phyloP scores from a whole-genome alignment of 2,888 invertebrate genomes.

The Caenorhabditis imperialis region DNA sequence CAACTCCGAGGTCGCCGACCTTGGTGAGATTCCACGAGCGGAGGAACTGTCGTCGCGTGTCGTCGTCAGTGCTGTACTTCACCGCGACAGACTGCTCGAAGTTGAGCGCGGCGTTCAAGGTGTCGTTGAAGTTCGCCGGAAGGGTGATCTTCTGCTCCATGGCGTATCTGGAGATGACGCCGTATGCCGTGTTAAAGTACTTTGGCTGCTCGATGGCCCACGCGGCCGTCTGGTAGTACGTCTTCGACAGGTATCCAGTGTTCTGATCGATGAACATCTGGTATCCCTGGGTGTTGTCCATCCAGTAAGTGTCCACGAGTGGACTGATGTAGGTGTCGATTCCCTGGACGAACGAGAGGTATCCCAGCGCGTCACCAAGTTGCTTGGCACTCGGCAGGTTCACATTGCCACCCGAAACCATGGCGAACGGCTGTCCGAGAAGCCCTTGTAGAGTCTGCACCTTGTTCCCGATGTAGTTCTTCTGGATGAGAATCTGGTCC shows the following conservation, averaged over 20 bases:
- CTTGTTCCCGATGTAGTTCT: constrained; percentile 53
- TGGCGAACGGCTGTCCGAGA: constrained; percentile 40
- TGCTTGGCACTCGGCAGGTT: constrained; percentile 45
- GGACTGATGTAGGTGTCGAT: constrained; percentile 62
- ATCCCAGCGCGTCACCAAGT: constrained; percentile 57
- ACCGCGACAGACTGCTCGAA: constrained; percentile 56
- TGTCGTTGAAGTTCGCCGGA: constrained; percentile 15
- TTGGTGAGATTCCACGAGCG: constrained; percentile 48
- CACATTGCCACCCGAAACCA: constrained; percentile 36
- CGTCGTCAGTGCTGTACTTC: constrained; percentile 58
- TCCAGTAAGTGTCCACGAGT: constrained; percentile 64
- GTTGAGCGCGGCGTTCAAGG: constrained; percentile 34
- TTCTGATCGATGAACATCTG: constrained; percentile 63
- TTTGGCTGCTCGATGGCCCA: constrained; percentile 52
- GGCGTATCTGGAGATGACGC: constrained; percentile 37
- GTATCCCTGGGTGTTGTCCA: constrained; percentile 56
- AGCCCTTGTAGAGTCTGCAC: constrained; percentile 23
- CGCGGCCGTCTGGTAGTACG: constrained; percentile 61
- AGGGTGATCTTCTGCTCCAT: constrained; percentile 25
- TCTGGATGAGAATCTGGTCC: constrained; percentile 41
- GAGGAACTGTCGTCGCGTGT: constrained; percentile 43
- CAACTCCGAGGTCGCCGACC: constrained; percentile 20
- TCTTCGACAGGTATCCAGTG: constrained; percentile 54
- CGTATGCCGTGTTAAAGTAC: constrained; percentile 29
- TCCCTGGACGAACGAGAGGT: constrained; percentile 55